Conservation (phyloP, 1,140 invertebrate genomes). For the Dinothrombium tinctorium region DNA sequence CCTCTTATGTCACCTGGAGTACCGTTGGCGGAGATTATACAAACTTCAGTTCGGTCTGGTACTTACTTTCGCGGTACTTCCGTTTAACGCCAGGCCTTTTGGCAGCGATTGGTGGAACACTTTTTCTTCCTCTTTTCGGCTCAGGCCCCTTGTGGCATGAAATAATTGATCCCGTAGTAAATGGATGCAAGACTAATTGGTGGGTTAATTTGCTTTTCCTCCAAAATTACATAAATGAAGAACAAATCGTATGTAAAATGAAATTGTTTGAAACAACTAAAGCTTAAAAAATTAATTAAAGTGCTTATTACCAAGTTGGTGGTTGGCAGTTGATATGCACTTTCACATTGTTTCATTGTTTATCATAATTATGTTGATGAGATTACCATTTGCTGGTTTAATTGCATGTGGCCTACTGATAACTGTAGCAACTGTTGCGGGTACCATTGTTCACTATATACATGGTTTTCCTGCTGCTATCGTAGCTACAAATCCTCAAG, state of each 20-base stretch:
- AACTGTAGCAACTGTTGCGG: background rate
- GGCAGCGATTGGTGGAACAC: slow-evolving; percentile 6
- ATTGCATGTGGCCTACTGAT: background rate
- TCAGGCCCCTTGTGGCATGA: slow-evolving; percentile 13
- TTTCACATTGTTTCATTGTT: background rate
- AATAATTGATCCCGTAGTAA: slow-evolving; percentile 4
- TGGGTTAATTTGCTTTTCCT: slow-evolving; percentile 16
- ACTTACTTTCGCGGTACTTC: background rate
- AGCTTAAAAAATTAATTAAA: background rate
- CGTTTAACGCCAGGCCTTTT: slow-evolving; percentile 12
- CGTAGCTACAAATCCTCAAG: background rate
- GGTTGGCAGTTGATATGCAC: background rate
- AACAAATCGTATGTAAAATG: slow-evolving; percentile 4
- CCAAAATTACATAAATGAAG: slow-evolving; percentile 5
- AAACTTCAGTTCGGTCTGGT: background rate
- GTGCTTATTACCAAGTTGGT: slow-evolving; percentile 2
- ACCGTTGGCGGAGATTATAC: slow-evolving; percentile 3
- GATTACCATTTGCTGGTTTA: background rate
- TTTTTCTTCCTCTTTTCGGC: slow-evolving; percentile 8
- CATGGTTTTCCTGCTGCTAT: background rate
- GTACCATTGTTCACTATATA: background rate
- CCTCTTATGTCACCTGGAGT: slow-evolving; percentile 1
- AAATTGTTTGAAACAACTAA: background rate
- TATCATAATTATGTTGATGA: background rate
- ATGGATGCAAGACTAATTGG: slow-evolving; percentile 15